Conservation (phyloP, 2,797 vertebrate species). For the Rhynchotus rufescens region DNA sequence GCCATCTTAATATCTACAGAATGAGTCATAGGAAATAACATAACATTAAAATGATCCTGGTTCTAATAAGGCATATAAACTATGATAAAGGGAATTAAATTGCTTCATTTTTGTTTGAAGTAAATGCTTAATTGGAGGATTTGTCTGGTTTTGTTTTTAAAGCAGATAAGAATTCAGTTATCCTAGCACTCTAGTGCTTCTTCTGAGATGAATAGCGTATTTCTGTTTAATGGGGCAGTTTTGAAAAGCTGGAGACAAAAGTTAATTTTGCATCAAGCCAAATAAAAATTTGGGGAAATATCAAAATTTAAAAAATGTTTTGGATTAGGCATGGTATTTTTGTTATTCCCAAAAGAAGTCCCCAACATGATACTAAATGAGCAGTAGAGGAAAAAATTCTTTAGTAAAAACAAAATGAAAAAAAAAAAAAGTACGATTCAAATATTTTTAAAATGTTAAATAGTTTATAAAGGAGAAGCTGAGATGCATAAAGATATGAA, state of each 20-base stretch:
- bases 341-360: background rate
- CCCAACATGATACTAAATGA: background rate
- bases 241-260: background rate
- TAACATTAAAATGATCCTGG: conserved; percentile 42
- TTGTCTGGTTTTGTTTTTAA: conserved; percentile 49
- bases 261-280: background rate
- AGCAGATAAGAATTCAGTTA: conserved; percentile 10
- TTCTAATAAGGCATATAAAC: conserved; percentile 60
- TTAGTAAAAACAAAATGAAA: no score
- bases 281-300: background rate
- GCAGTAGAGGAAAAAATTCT: no score
- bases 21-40: conserved; percentile 21
- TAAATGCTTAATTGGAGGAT: conserved; percentile 36
- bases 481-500: background rate
- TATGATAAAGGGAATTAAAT: conserved; percentile 45
- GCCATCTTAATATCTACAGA: conserved; percentile 15
- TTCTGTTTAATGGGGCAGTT: background rate
- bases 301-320: background rate
- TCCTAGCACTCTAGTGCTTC: background rate
- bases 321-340: background rate
- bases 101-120: conserved; percentile 31
- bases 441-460: background rate
- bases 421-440: background rate
- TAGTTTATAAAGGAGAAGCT: background rate
- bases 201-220: background rate